Conservation (phyloP, 1,140 invertebrate species). For the Lepeophtheirus salmonis region DNA sequence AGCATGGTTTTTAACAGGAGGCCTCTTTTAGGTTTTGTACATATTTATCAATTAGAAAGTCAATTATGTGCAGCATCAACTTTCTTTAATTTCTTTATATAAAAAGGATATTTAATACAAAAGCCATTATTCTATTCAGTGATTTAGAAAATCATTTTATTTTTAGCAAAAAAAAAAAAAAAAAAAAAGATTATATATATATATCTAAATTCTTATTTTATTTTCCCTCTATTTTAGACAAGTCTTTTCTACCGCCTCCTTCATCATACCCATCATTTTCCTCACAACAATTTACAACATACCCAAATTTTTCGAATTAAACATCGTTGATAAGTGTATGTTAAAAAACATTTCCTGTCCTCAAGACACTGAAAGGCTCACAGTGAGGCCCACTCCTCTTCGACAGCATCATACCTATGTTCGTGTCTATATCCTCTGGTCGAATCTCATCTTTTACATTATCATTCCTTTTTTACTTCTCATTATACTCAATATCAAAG, state of each 20-base stretch:
- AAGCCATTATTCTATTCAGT: too few species aligned
- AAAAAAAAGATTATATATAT: too few species aligned
- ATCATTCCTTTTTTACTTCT: conserved; percentile 7
- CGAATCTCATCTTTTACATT: conserved; percentile 9
- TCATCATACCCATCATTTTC: background rate
- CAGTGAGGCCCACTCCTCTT: background rate
- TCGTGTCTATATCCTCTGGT: conserved; percentile 12
- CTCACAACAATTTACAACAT: conserved; percentile 3
- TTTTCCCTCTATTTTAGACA: background rate
- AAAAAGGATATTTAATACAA: too few species aligned
- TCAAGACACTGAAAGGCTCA: background rate
- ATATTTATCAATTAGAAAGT: too few species aligned
- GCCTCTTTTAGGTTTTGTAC: too few species aligned
- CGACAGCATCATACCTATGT: conserved; percentile 1
- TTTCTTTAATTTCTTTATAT: too few species aligned
- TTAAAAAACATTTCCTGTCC: background rate
- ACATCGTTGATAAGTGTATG: background rate
- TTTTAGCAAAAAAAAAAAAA: too few species aligned
- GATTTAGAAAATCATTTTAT: too few species aligned
- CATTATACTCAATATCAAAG: conserved; percentile 9
- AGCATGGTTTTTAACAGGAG: too few species aligned
- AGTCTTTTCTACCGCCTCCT: background rate
- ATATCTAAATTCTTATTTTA: too few species aligned
- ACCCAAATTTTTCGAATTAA: conserved; percentile 11
- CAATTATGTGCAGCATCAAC: too few species aligned